Percentiles rank a stretch among this genome's conserved stretches.
These are phyloP conservation scores for Valencia hispanica DNA, from an alignment of 2,797 vertebrate genomes.

Conservation along the genomic window DNA sequence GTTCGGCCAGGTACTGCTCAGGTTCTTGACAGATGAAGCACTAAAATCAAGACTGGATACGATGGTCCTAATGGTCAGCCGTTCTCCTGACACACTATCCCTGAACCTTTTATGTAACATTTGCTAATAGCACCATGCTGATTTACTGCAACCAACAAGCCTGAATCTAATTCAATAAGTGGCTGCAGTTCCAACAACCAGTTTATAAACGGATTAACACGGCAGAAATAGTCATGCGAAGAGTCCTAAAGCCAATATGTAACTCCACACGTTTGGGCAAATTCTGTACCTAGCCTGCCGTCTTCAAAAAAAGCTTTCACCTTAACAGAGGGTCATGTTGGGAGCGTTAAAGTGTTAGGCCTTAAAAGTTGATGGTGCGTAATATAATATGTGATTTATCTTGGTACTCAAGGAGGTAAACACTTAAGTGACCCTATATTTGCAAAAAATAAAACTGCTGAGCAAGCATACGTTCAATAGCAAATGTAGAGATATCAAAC, in stretches of 20 bases:
- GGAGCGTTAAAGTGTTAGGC: constrained; percentile 26
- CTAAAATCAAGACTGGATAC: constrained; percentile 40
- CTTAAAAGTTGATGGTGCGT: constrained; percentile 24
- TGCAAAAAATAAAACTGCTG: background rate
- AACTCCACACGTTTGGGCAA: background rate
- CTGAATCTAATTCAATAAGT: constrained; percentile 29
- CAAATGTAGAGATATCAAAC: background rate
- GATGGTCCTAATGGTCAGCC: constrained; percentile 32
- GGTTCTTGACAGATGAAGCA: constrained; percentile 27
- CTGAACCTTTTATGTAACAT: constrained; percentile 59
- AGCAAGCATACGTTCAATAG: background rate
- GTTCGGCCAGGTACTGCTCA: background rate
- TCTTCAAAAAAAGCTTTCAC: constrained; percentile 15
- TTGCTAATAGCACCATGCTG: constrained; percentile 68
- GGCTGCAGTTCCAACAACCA: background rate
- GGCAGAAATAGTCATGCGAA: constrained; percentile 6
- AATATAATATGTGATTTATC: constrained; percentile 47
- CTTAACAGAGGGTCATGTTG: constrained; percentile 32
- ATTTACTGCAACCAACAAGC: constrained; percentile 43
- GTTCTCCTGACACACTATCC: constrained; percentile 54
- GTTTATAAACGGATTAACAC: constrained; percentile 27
- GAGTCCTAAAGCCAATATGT: background rate
- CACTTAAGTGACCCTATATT: background rate
- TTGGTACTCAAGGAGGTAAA: background rate
- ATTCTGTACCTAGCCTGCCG: constrained; percentile 1